A percentile compares a stretch with the other conserved stretches of the same genome.
Evolutionary conservation across 2,797 vertebrate genomes (phyloP).

Genomic region (Sebastiscus albofasciatus): DNA sequence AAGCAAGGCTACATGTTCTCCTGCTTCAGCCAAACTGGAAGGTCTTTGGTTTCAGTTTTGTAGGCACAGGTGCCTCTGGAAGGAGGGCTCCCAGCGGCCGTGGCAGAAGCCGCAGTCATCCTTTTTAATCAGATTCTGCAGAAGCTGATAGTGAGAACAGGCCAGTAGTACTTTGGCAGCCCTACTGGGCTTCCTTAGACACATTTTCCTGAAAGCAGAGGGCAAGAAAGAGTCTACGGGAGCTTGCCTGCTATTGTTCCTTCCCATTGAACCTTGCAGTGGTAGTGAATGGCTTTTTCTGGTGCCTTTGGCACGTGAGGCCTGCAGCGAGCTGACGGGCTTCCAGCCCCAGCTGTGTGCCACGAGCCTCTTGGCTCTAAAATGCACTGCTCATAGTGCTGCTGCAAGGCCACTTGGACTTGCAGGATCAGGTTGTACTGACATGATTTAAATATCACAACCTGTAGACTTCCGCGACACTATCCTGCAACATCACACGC

Average conservation of each 20-base stretch:
- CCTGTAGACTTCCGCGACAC: background rate
- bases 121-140: constrained; percentile 64
- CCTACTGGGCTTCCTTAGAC: constrained; percentile 17
- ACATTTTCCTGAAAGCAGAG: constrained; percentile 44
- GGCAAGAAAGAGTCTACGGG: constrained; percentile 23
- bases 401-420: constrained; percentile 10
- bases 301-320: constrained; percentile 37
- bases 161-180: constrained; percentile 44
- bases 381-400: constrained; percentile 1
- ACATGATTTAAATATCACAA: constrained; percentile 29
- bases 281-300: constrained; percentile 38
- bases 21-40: constrained; percentile 15
- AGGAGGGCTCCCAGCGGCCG: constrained; percentile 10
- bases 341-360: constrained; percentile 51
- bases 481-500: background rate
- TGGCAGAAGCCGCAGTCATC: constrained; percentile 33
- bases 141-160: constrained; percentile 33
- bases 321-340: constrained; percentile 38
- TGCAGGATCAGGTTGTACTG: constrained; percentile 8
- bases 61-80: constrained; percentile 34
- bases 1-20: background rate
- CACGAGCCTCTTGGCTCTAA: constrained; percentile 38
- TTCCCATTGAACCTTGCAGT: constrained; percentile 18
- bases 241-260: constrained; percentile 49
- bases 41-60: constrained; percentile 17